phyloP scores from a whole-genome alignment of 2,888 invertebrate genomes.

The Cerceris rybyensis region DNA sequence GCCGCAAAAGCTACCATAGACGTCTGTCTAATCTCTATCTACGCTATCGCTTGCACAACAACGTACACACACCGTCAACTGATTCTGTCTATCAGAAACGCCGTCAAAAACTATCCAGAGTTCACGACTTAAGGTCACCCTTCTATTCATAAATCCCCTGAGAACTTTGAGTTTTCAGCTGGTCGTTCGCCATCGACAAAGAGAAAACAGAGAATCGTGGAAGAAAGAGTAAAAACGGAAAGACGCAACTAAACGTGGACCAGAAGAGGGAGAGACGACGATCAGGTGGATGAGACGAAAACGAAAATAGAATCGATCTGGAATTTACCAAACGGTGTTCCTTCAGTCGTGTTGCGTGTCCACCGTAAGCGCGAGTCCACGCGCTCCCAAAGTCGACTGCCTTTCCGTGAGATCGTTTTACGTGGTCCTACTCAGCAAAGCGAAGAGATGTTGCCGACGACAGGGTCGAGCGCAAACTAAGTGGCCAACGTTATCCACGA shows the following conservation, averaged over 20 bases:
- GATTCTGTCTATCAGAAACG: constrained; percentile 17
- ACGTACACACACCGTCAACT: background rate
- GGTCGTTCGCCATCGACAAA: background rate
- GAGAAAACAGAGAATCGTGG: background rate
- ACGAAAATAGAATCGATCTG: background rate
- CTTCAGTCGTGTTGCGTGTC: background rate
- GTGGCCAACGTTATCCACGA: constrained; percentile 39
- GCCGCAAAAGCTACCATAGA: background rate
- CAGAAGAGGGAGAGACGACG: background rate
- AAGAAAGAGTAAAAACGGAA: background rate
- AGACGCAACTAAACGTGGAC: background rate
- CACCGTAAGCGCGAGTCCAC: background rate
- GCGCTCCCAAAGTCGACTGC: background rate
- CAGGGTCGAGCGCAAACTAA: constrained; percentile 62
- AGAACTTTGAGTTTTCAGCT: background rate
- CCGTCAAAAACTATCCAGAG: constrained; percentile 21
- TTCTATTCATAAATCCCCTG: background rate
- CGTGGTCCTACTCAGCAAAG: background rate
- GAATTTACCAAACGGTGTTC: background rate
- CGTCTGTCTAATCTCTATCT: constrained; percentile 25
- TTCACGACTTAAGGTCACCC: constrained; percentile 20
- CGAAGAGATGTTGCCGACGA: constrained; percentile 45
- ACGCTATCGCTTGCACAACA: background rate
- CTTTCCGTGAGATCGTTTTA: constrained; percentile 1
- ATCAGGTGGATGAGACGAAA: background rate